These are phyloP conservation scores for Gorsachius goisagi DNA, from an alignment of 2,113 vertebrate genomes.

Conservation along the genomic window DNA sequence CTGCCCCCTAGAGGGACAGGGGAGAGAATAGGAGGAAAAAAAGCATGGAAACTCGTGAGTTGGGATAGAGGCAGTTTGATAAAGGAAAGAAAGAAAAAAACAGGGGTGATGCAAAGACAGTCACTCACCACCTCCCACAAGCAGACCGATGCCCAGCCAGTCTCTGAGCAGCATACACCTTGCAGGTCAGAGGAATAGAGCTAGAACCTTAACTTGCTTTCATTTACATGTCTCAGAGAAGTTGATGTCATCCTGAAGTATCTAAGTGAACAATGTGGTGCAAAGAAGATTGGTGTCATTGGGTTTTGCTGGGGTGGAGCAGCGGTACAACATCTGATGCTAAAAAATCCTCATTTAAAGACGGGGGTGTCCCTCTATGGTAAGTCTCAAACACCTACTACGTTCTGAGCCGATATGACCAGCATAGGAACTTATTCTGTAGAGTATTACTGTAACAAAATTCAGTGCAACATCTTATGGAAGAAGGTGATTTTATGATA, in stretches of 20 bases:
- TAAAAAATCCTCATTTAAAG: constrained; percentile 81
- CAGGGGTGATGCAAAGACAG: neutral
- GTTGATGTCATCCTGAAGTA: constrained; percentile 78
- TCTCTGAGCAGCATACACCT: neutral
- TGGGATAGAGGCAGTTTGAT: neutral
- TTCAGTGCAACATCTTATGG: neutral
- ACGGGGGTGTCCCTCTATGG: constrained; percentile 88
- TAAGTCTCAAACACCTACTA: constrained; percentile 32
- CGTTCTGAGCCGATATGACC: neutral
- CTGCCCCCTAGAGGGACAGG: rapidly evolving
- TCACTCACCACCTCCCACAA: neutral
- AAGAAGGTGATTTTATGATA: neutral
- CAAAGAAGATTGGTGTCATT: constrained; percentile 77
- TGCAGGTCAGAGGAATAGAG: neutral
- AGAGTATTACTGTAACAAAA: neutral
- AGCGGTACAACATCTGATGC: constrained; percentile 84
- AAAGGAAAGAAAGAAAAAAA: neutral
- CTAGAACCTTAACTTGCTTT: neutral
- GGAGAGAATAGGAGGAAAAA: neutral
- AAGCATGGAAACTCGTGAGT: neutral
- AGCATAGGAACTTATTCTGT: neutral
- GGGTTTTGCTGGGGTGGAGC: constrained; percentile 95
- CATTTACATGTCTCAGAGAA: constrained; percentile 75
- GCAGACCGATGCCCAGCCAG: neutral
- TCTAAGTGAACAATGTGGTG: constrained; percentile 79